These are phyloP conservation scores for Centropristis striata DNA, from an alignment of 2,113 vertebrate species.

Conservation along the genomic window DNA sequence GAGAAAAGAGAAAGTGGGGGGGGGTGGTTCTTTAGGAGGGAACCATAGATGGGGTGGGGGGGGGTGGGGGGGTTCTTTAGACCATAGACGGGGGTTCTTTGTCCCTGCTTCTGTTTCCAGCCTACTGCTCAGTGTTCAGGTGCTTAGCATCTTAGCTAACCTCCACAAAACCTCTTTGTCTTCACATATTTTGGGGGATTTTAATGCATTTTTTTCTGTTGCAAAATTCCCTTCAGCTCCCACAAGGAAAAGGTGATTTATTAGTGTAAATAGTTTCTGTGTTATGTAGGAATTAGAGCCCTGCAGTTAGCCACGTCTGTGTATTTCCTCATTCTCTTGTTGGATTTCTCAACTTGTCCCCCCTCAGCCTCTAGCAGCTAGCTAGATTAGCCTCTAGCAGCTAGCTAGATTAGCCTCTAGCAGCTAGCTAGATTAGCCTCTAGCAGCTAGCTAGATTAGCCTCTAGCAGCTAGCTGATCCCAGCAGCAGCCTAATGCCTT, in stretches of 20 bases:
- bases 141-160: neutral
- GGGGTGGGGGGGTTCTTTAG: neutral
- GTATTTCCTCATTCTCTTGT: neutral
- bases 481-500: constrained; percentile 26
- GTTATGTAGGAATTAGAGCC: neutral
- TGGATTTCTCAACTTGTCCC: constrained; percentile 26
- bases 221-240: constrained; percentile 7
- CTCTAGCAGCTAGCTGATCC: neutral
- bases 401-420: too few species aligned
- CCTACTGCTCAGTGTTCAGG: constrained; percentile 33
- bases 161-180: neutral
- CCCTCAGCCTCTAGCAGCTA: neutral
- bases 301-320: neutral
- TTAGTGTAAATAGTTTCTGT: neutral
- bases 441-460: too few species aligned
- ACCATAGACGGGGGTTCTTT: neutral
- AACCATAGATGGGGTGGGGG: too few species aligned
- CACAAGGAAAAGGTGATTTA: neutral
- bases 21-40: neutral
- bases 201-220: neutral
- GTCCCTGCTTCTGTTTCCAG: neutral
- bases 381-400: too few species aligned
- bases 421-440: too few species aligned
- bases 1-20: constrained; percentile 24
- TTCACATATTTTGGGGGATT: neutral